phyloP scores from a whole-genome alignment of 2,888 invertebrate genomes.

The Lasioglossum pauxillum region DNA sequence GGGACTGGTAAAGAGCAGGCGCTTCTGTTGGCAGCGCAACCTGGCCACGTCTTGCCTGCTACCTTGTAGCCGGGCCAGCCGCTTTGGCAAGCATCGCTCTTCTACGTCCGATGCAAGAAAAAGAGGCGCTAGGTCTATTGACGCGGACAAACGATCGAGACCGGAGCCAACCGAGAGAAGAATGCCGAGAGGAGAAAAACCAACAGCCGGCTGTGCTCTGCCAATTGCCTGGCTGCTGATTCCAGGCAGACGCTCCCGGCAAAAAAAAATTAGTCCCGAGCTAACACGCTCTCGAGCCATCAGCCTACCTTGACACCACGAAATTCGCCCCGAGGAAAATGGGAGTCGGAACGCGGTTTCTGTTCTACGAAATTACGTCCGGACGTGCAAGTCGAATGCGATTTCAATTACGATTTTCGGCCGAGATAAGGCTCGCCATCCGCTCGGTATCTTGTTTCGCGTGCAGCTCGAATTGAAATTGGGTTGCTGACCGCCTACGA shows the following conservation, averaged over 20 bases:
- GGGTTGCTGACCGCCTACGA: not conserved
- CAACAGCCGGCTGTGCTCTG: slow-evolving; percentile 23
- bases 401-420: slow-evolving; percentile 16
- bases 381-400: not conserved
- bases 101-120: slow-evolving; percentile 36
- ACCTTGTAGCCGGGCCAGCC: not conserved
- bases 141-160: slow-evolving; percentile 69
- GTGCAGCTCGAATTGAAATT: slow-evolving; percentile 6
- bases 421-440: not conserved
- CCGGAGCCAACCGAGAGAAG: slow-evolving; percentile 28
- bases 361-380: slow-evolving; percentile 3
- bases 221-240: slow-evolving; percentile 24
- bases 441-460: slow-evolving; percentile 7
- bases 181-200: slow-evolving; percentile 28
- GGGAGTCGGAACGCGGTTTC: not conserved
- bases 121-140: slow-evolving; percentile 59
- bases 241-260: not conserved
- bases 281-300: not conserved
- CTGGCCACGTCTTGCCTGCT: slow-evolving; percentile 16
- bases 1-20: slow-evolving; percentile 56
- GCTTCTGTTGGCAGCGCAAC: slow-evolving; percentile 52
- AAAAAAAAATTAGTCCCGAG: not conserved
- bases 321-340: not conserved
- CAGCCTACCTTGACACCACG: not conserved
- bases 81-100: slow-evolving; percentile 1